Evolutionary conservation across 2,797 vertebrate species (phyloP).

Genomic region (Acestrorhynchus altus): DNA sequence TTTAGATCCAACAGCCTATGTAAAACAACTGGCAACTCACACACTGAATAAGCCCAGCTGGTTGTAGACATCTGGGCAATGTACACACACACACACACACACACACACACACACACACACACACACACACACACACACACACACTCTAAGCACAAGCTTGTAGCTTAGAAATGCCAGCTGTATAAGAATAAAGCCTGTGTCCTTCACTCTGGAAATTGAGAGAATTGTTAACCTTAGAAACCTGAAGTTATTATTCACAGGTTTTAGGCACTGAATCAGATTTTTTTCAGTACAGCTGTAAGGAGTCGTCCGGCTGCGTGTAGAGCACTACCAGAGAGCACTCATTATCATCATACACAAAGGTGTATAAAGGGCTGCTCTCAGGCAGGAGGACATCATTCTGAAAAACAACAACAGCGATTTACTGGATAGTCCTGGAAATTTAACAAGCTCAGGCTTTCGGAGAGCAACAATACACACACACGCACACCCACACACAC

Average conservation of each 20-base stretch:
- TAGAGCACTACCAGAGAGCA: constrained; percentile 94
- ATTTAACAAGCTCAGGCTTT: background rate
- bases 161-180: too few relatives aligned
- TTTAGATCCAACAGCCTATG: constrained; percentile 36
- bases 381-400: constrained; percentile 88
- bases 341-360: constrained; percentile 95
- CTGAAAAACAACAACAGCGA: constrained; percentile 72
- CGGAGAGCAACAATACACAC: too few relatives aligned
- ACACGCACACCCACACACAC: too few relatives aligned
- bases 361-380: constrained; percentile 92
- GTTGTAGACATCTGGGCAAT: constrained; percentile 26
- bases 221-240: too few relatives aligned
- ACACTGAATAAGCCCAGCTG: constrained; percentile 31
- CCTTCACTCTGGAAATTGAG: too few relatives aligned
- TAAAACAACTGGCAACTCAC: constrained; percentile 34
- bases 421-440: too few relatives aligned
- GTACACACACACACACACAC: background rate
- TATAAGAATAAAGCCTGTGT: too few relatives aligned
- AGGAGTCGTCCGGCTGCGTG: constrained; percentile 83
- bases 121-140: background rate
- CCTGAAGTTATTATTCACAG: too few relatives aligned
- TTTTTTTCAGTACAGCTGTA: constrained; percentile 95
- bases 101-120: background rate
- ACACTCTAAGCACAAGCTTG: background rate
- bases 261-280: too few relatives aligned